Evolutionary conservation across 2,113 vertebrate genomes (phyloP).

Genomic region (Psettodes erumei): DNA sequence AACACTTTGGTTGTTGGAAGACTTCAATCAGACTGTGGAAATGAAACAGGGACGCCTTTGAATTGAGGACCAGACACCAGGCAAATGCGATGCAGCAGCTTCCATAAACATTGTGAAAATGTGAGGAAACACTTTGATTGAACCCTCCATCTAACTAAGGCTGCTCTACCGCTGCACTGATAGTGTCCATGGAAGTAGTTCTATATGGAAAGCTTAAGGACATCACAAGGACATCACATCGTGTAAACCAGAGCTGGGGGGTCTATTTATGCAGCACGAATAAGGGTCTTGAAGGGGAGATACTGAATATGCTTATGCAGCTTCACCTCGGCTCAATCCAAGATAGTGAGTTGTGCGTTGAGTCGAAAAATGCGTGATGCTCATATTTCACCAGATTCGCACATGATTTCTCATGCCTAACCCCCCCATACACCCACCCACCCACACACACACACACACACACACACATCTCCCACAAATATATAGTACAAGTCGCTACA

Average conservation of each 20-base stretch:
- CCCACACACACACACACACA: too few species aligned
- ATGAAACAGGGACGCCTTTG: slow-evolving; percentile 69
- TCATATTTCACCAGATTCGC: slow-evolving; percentile 40
- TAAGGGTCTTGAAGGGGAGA: slow-evolving; percentile 48
- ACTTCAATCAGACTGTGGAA: slow-evolving; percentile 77
- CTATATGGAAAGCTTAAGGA: slow-evolving; percentile 67
- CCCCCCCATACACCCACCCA: background rate
- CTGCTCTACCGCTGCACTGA: slow-evolving; percentile 50
- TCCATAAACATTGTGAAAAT: slow-evolving; percentile 70
- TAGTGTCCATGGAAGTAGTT: slow-evolving; percentile 61
- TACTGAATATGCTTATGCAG: slow-evolving; percentile 51
- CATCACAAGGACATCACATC: slow-evolving; percentile 78
- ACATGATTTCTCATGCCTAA: slow-evolving; percentile 14
- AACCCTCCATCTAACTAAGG: slow-evolving; percentile 56
- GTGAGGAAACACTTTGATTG: slow-evolving; percentile 64
- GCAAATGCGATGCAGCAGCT: slow-evolving; percentile 67
- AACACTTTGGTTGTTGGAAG: slow-evolving; percentile 75
- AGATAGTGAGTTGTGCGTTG: slow-evolving; percentile 34
- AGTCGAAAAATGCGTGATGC: slow-evolving; percentile 14
- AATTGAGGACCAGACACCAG: slow-evolving; percentile 69
- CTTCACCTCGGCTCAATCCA: slow-evolving; percentile 32
- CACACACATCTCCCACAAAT: too few species aligned
- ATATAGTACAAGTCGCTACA: background rate
- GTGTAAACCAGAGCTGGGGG: slow-evolving; percentile 63
- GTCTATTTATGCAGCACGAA: slow-evolving; percentile 69